Evolutionary conservation across 2,888 invertebrate species (phyloP).

Genomic region (Macaria notata): DNA sequence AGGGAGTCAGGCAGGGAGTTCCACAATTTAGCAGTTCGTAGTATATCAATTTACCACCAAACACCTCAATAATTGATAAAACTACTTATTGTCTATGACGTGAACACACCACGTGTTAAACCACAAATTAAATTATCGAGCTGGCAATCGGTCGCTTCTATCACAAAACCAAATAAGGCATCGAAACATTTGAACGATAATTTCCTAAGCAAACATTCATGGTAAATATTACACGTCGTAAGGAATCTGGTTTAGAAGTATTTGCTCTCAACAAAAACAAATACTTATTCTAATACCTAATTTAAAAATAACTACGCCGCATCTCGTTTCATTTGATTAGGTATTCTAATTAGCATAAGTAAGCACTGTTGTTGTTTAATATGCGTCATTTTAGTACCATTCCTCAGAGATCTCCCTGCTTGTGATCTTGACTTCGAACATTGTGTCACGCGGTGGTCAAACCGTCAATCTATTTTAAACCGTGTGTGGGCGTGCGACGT

Average conservation of each 20-base stretch:
- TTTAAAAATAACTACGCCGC: constrained; percentile 9
- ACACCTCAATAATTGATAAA: not conserved
- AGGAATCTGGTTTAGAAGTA: no score
- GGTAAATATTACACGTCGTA: no score
- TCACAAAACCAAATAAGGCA: constrained; percentile 3
- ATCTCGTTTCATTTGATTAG: constrained; percentile 28
- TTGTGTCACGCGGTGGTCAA: constrained; percentile 18
- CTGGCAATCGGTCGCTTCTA: constrained; percentile 8
- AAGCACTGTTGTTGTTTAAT: constrained; percentile 29
- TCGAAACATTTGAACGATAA: constrained; percentile 9
- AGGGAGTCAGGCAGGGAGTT: no score
- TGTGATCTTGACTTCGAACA: constrained; percentile 19
- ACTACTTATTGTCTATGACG: constrained; percentile 4
- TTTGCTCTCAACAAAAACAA: no score
- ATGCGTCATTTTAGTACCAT: constrained; percentile 39
- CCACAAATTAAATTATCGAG: constrained; percentile 22
- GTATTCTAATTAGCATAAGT: constrained; percentile 43
- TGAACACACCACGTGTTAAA: constrained; percentile 11
- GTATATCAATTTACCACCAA: no score
- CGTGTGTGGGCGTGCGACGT: constrained; percentile 55
- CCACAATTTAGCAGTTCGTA: no score
- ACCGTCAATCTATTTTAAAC: constrained; percentile 53
- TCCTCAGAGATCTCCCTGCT: constrained; percentile 33
- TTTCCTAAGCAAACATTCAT: constrained; percentile 2
- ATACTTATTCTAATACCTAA: not conserved